Evolutionary conservation across 2,113 vertebrate species (phyloP).

Genomic region (Cyphomyrus plagiostoma): DNA sequence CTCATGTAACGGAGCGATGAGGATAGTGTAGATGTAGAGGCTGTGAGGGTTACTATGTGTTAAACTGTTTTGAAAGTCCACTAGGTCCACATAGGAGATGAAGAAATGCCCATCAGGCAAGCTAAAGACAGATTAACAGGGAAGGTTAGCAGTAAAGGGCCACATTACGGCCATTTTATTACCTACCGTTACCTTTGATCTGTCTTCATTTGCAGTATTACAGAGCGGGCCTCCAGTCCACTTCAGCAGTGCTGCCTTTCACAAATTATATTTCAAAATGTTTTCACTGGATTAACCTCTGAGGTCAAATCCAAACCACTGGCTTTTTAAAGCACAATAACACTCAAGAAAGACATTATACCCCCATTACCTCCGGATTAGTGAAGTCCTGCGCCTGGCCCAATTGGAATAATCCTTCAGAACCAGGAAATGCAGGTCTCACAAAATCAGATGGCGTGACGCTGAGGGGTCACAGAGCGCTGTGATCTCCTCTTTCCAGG

Average conservation of each 20-base stretch:
- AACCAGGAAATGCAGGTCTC: neutral
- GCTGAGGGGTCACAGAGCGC: neutral
- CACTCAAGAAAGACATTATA: constrained; percentile 4
- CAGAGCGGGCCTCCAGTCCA: neutral
- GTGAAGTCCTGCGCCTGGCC: neutral
- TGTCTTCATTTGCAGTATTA: neutral
- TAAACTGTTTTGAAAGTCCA: neutral
- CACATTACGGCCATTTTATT: neutral
- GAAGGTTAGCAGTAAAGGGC: neutral
- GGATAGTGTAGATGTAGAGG: neutral
- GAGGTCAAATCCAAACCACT: constrained; percentile 8
- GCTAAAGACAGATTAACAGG: constrained; percentile 5
- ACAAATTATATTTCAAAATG: constrained; percentile 19
- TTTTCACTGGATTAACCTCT: constrained; percentile 22
- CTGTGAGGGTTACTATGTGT: neutral
- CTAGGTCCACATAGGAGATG: neutral
- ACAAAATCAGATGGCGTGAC: neutral
- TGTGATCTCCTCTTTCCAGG: neutral
- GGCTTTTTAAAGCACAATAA: constrained; percentile 9
- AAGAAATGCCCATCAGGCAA: neutral
- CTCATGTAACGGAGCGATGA: neutral
- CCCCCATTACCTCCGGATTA: constrained; percentile 10
- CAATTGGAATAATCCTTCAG: neutral
- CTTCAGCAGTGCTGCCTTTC: neutral
- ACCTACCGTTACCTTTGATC: neutral